Base-by-base conservation (phyloP, 2,113 vertebrate genomes). In the Notarius quadriscutis region DNA sequence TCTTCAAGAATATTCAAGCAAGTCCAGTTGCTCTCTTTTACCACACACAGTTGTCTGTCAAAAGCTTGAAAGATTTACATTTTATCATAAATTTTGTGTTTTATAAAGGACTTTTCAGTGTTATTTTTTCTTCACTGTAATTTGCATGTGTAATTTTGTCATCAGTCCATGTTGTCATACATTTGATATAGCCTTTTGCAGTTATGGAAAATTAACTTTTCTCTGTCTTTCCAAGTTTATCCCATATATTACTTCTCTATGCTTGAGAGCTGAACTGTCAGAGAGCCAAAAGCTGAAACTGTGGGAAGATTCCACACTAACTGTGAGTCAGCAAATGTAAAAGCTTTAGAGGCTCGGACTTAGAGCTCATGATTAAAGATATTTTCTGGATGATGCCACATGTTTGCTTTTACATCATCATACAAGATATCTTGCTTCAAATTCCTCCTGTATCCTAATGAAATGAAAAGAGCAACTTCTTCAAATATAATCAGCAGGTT, bases 251-350 rank as follows among this genome's bases (percentile, higher is more conserved):
- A 55, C 72, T 87, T 20, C 50, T 83, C 79, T 86, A 25, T 20
- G 14, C 10, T 75, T 67, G 53, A 75, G 71, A 75, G 86, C 80
- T 22, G 41, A 51, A 17, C 34, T 83, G 81, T 78, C 86, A 34
- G 20, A 77, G 48, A 83, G 81, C 81, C 81, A 84, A 60, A 25
- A 15, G 17, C 57, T 63, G 41, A 81, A 62, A 65, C 55, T 83
- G 81, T 78, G 81, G 58, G 48, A 83, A 84, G 58, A 75, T 63
- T 75, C 71, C 71, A 75, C 67, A 81, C 71, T 25, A 53, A 25
- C 95, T 95, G 95, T 94, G 95, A 88, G 84, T 88, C 81, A 84
- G 72, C 86, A 87, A 79, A 34, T 48, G 75, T 53, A 75, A 85
- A 65, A 74, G 30, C 67, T 72, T 84, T 18, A 72, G 51, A 65